phyloP scores from a whole-genome alignment of 2,888 invertebrate species.

The Plusia festucae region DNA sequence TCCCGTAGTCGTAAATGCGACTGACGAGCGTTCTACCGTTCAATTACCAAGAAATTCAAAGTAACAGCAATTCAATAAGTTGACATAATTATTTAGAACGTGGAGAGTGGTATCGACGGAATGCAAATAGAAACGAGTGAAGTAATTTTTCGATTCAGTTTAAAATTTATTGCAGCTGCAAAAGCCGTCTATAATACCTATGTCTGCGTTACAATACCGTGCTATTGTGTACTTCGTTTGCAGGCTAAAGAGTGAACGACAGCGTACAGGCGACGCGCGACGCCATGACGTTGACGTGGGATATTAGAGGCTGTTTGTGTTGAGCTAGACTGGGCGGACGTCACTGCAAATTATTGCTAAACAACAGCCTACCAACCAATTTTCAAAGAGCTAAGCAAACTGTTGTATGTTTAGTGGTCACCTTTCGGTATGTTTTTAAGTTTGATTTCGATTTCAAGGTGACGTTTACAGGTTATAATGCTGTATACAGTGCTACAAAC shows the following conservation, averaged over 20 bases:
- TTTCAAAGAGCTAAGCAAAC: no score
- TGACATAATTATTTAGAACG: constrained; percentile 1
- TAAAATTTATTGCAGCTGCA: no score
- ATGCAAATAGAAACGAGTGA: background rate
- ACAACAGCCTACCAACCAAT: background rate
- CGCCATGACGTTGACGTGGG: background rate
- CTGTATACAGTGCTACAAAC: no score
- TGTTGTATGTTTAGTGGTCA: no score
- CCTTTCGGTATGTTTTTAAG: no score
- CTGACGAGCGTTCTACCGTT: constrained; percentile 9
- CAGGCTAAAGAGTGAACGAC: background rate
- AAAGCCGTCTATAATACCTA: background rate
- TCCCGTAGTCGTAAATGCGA: background rate
- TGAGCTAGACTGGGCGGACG: background rate
- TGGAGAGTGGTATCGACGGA: background rate
- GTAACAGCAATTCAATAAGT: constrained; percentile 13
- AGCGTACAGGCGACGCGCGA: background rate
- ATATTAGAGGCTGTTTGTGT: background rate
- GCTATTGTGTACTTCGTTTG: background rate
- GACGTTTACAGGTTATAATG: background rate
- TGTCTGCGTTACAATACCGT: background rate
- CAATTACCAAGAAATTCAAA: constrained; percentile 16
- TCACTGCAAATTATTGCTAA: background rate
- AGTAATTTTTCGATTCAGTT: background rate
- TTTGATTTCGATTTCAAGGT: background rate